phyloP scores from a whole-genome alignment of 2,113 vertebrate species.

The Chrysemys picta region DNA sequence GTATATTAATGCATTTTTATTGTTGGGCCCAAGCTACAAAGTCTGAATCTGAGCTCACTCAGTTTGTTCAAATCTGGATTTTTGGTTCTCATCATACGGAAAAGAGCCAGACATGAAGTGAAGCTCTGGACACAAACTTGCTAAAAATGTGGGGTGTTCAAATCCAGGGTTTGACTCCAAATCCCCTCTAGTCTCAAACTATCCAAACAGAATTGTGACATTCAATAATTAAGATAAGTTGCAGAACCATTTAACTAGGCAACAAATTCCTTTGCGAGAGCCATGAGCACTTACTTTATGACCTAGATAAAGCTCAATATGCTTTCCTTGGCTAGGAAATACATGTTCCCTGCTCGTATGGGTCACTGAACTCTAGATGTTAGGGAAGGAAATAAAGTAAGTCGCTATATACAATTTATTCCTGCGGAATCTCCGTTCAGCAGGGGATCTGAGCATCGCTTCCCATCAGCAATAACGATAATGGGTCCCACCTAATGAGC shows the following conservation, averaged over 20 bases:
- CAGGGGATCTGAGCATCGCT: neutral
- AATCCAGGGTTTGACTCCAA: neutral
- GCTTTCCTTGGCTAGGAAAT: constrained; percentile 27
- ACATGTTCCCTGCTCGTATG: constrained; percentile 25
- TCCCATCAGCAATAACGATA: neutral
- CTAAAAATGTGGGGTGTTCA: neutral
- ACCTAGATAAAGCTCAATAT: constrained; percentile 21
- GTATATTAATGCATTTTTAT: neutral
- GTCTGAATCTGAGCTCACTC: neutral
- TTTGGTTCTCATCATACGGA: neutral
- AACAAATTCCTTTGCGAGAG: constrained; percentile 39
- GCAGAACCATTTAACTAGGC: neutral
- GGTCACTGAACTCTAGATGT: constrained; percentile 16
- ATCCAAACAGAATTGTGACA: neutral
- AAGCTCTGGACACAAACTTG: neutral
- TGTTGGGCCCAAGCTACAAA: neutral
- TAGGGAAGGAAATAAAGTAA: constrained; percentile 14
- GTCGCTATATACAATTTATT: neutral
- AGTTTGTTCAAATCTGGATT: neutral
- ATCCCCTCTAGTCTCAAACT: neutral
- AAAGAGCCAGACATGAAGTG: neutral
- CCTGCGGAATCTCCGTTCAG: neutral
- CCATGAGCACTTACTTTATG: neutral
- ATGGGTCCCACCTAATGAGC: constrained; percentile 10
- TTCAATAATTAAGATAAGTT: constrained; percentile 24